Evolutionary conservation across 2,888 invertebrate species (phyloP), one percentile per base, ranked within the genome.

Genomic region (Abrostola tripartita): DNA sequence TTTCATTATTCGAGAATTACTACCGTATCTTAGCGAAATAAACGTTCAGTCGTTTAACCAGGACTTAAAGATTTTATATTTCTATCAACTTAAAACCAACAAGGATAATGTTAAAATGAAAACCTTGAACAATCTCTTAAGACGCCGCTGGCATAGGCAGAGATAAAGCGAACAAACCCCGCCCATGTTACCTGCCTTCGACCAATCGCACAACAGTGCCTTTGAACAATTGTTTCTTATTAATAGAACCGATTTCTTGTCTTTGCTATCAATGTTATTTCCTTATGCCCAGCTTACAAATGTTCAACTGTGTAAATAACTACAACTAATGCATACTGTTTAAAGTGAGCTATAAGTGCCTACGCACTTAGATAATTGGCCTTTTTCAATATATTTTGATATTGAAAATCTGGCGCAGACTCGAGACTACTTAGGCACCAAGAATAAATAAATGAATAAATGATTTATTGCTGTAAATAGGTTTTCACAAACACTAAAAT

Each of bases 121-220:
- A 69, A 67, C 65, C 72, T 78, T 78, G 68, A 74, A 38, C 60
- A 47, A 42, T 64, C 53, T 72, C 11, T 42, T 50, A 70, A 65
- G 61, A 67, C 55, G 37, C 58, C 63, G 67, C 4, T 75, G 75
- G 71, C 54, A 78, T 61, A 81, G 78, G 72, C 65, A 74, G 53
- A 82, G 83, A 85, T 82, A 83, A 83, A 80, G 65, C 58, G 56
- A 60, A 63, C 62, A 73, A 74, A 81, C 86, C 60, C 83, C 86
- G 85, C 86, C 86, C 82, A 82, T 74, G 64, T 55, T 74, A 84
- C 82, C 81, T 82, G 80, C 60, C 58, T 52, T 58, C 78, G 63
- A 74, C 85, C 86, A 86, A 86, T 86, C 59, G 74, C 68, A 59
- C 50, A n/a, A 37, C 73, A 61, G 66, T 52, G 54, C 61, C 47